A percentile compares a stretch with the other conserved stretches of the same genome.
These are phyloP conservation scores for Rhinopomastus cyanomelas DNA, from an alignment of 2,113 vertebrate species.

Conservation along the genomic window DNA sequence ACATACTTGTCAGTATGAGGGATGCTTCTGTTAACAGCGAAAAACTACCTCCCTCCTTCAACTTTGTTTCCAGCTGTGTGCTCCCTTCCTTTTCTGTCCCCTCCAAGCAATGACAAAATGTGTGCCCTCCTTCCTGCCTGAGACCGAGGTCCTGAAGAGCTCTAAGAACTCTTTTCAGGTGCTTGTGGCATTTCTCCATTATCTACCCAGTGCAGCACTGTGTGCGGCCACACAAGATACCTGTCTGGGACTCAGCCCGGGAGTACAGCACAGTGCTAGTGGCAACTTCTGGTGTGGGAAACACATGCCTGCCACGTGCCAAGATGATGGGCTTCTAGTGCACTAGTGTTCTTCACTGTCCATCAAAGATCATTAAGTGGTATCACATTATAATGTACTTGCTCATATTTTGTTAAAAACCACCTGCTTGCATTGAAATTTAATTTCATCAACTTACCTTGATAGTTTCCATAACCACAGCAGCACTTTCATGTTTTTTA, in stretches of 20 bases:
- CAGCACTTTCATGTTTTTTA: slow-evolving; percentile 83
- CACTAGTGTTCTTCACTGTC: background rate
- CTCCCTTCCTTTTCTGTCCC: background rate
- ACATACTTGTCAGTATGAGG: background rate
- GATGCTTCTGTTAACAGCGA: background rate
- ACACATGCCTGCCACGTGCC: background rate
- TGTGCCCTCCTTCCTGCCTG: background rate
- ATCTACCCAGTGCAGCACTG: background rate
- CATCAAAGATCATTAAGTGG: background rate
- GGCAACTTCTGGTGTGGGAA: background rate
- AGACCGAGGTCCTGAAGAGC: background rate
- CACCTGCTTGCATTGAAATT: slow-evolving; percentile 22
- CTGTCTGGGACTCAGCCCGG: background rate
- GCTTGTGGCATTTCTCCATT: background rate
- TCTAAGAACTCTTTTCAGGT: background rate
- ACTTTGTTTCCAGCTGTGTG: background rate
- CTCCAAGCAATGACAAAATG: background rate
- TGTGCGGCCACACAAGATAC: background rate
- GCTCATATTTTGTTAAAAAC: too few species aligned
- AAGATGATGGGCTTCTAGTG: background rate
- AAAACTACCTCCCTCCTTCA: background rate
- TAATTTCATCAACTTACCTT: slow-evolving; percentile 74
- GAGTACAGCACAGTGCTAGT: background rate
- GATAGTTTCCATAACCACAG: slow-evolving; percentile 75
- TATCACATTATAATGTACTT: slow-evolving; percentile 10